Percentiles rank a stretch among this genome's conserved stretches.
Conservation (phyloP, 2,888 invertebrate genomes). For the Patella pellucida region DNA sequence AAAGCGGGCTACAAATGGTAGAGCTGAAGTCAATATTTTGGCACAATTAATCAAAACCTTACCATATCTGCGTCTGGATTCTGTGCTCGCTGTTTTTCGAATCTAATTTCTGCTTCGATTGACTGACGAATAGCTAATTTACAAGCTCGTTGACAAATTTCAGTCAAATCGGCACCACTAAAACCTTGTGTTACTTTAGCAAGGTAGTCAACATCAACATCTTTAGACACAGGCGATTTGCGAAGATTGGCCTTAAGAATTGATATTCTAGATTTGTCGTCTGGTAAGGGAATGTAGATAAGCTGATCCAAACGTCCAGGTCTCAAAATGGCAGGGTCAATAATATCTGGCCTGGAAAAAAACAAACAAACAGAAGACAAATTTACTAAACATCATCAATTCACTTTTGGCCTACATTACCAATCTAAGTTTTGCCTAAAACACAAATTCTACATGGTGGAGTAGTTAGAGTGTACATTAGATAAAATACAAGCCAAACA, state of each 20-base stretch:
- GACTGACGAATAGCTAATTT: conserved; percentile 98
- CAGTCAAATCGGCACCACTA: conserved; percentile 98
- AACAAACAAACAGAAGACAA: conserved; percentile 16
- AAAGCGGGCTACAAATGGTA: too few species aligned
- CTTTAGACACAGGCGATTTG: conserved; percentile 95
- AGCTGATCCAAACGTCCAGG: conserved; percentile 99
- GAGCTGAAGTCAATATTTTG: too few species aligned
- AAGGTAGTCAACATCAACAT: conserved; percentile 85
- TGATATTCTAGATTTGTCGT: conserved; percentile 96
- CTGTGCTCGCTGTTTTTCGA: conserved; percentile 88
- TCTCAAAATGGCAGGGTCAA: conserved; percentile 98
- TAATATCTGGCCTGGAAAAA: conserved; percentile 83
- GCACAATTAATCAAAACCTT: conserved; percentile 22
- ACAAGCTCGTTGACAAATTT: conserved; percentile 99
- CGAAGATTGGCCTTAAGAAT: conserved; percentile 96
- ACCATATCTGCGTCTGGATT: conserved; percentile 76
- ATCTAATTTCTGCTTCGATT: conserved; percentile 94
- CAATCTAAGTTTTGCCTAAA: too few species aligned
- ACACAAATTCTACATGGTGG: too few species aligned
- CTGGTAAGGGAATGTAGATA: conserved; percentile 99
- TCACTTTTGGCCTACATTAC: too few species aligned
- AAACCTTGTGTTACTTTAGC: conserved; percentile 88
- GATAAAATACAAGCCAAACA: neutral
- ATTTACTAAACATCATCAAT: too few species aligned
- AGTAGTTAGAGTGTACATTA: too few species aligned